phyloP scores from a whole-genome alignment of 2,888 invertebrate species.

The Lithophane socia region DNA sequence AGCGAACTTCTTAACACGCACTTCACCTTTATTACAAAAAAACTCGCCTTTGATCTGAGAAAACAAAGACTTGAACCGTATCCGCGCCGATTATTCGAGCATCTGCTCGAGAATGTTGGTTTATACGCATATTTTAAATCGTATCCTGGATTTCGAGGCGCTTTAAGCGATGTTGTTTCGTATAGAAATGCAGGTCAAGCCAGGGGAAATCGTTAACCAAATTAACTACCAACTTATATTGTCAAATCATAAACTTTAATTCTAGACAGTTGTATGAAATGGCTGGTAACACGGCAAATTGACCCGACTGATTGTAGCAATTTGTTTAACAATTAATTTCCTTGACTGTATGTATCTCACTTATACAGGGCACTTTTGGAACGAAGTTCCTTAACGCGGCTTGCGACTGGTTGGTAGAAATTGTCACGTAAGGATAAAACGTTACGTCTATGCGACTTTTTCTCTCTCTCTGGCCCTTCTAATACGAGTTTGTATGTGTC shows the following conservation, averaged over 20 bases:
- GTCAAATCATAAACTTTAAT: not conserved
- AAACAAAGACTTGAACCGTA: conserved; percentile 56
- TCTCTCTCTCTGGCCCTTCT: no score
- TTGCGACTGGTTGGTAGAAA: no score
- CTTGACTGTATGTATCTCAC: not conserved
- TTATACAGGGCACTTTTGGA: not conserved
- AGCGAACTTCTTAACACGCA: conserved; percentile 75
- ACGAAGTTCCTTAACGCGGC: no score
- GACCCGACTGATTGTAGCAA: not conserved
- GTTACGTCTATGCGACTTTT: no score
- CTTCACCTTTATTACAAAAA: conserved; percentile 79
- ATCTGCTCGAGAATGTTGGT: conserved; percentile 54
- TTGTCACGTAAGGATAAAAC: no score
- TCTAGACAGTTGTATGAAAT: not conserved
- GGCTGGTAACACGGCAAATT: not conserved
- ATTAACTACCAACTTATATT: not conserved
- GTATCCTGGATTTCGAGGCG: not conserved
- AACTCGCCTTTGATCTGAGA: conserved; percentile 75
- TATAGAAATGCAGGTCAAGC: not conserved
- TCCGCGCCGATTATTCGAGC: conserved; percentile 42
- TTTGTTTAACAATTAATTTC: not conserved
- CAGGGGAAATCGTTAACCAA: not conserved
- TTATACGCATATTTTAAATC: conserved; percentile 8
- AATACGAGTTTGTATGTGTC: no score
- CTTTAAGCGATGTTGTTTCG: not conserved